These are phyloP conservation scores for Anas capensis DNA, from an alignment of 2,797 vertebrate species.

Conservation along the genomic window DNA sequence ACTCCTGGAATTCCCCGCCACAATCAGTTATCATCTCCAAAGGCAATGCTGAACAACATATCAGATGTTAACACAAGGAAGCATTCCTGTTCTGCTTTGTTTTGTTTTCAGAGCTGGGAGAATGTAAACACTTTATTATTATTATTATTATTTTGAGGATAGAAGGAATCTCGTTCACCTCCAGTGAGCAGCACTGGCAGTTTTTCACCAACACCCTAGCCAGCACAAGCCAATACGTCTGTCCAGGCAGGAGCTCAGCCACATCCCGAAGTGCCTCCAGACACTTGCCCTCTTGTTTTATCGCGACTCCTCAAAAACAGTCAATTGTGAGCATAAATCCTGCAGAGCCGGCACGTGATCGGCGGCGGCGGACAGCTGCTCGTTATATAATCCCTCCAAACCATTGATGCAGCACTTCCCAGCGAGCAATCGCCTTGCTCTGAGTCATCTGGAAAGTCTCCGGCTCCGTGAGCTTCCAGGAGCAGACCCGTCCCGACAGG, in stretches of 20 bases:
- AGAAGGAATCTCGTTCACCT: neutral
- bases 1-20: neutral
- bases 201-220: neutral
- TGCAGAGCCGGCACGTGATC: neutral
- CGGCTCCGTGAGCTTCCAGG: slow-evolving; percentile 60
- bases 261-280: neutral
- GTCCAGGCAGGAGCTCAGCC: neutral
- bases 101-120: neutral
- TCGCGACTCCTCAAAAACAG: neutral
- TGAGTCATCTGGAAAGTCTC: slow-evolving; percentile 63
- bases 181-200: neutral
- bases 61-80: neutral
- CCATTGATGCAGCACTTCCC: slow-evolving; percentile 46
- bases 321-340: neutral
- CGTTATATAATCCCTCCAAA: slow-evolving; percentile 58
- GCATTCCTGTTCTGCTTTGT: neutral
- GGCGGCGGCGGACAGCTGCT: neutral
- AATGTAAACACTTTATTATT: neutral
- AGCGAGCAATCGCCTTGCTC: neutral
- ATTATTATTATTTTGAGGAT: neutral
- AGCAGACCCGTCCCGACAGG: slow-evolving; percentile 55
- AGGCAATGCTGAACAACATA: neutral
- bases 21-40: neutral
- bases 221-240: neutral
- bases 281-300: slow-evolving; percentile 16